Evolutionary conservation across 2,888 invertebrate species (phyloP), one percentile per base, ranked within the genome.

Genomic region (Yponomeuta sedellus): DNA sequence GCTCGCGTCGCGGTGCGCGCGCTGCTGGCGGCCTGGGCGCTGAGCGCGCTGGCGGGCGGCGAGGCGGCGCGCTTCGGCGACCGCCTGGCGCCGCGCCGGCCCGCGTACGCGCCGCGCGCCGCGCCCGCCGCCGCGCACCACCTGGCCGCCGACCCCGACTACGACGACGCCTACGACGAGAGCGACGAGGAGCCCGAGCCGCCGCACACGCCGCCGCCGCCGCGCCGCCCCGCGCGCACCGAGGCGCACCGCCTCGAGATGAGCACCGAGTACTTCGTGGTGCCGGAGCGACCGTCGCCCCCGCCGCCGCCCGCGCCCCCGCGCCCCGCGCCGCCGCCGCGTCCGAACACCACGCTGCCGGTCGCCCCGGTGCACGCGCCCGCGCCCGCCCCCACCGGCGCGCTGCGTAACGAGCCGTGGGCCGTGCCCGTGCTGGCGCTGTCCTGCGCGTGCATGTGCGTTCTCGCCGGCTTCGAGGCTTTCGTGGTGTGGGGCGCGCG

Each of bases 391-490:
- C 69, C 76, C 5, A 71, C 79, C 10, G 82, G 85, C 6, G 85
- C 93, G 65, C 83, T 95, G 64, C 92, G 96, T 66, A 92, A 94
- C 71, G 97, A 97, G 80, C 93, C 96, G 22, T 98, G 98, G 98
- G 97, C 97, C 56, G 94, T 97, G 71, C 97, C 98, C 1, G 93
- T 98, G 66, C 92, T 98, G 67, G 95, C 97, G 20, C 92, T 97
- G 69, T 95, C 97, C 67, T 95, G 96, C 56, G 92, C 96, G 40
- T 95, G 96, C 71, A 96, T 98, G 94, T 88, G 96, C 22, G 93
- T 96, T 74, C 96, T 98, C 81, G 94, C 95, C 66, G 94, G 95
- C 61, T 98, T 98, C 81, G 98, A 98, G 88, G 94, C 95, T 68
- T 98, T 97, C 82, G 96, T 98, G 66, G 92, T 98, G 76, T 96